phyloP scores from a whole-genome alignment of 2,888 invertebrate species.

The Nowickia ferox region DNA sequence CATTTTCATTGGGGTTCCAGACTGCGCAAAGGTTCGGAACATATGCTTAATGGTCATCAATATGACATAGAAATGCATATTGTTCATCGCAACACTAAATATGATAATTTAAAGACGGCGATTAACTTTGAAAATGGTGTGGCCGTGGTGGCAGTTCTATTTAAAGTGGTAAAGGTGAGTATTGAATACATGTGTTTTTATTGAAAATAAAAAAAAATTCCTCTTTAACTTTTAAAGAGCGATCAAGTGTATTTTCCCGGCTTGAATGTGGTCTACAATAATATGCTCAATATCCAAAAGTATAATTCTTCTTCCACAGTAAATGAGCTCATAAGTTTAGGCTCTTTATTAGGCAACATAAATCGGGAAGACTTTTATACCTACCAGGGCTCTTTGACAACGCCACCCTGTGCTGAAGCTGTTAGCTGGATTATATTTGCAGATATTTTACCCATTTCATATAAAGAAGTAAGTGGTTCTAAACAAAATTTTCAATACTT shows the following conservation, averaged over 20 bases:
- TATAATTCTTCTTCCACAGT: constrained; percentile 77
- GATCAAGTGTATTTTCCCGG: constrained; percentile 75
- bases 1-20: constrained; percentile 89
- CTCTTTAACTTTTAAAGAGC: constrained; percentile 63
- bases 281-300: constrained; percentile 73
- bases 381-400: constrained; percentile 88
- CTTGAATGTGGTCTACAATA: constrained; percentile 75
- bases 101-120: constrained; percentile 84
- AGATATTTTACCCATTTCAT: constrained; percentile 84
- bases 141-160: constrained; percentile 87
- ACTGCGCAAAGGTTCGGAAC: constrained; percentile 87
- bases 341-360: constrained; percentile 77
- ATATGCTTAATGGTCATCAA: constrained; percentile 81
- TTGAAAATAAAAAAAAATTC: neutral
- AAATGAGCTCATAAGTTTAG: constrained; percentile 75
- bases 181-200: neutral
- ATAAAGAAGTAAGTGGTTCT: constrained; percentile 73
- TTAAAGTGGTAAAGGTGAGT: constrained; percentile 83
- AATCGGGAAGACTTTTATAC: constrained; percentile 78
- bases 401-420: constrained; percentile 88
- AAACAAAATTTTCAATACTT: too few relatives aligned
- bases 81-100: constrained; percentile 87
- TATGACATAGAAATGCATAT: constrained; percentile 87
- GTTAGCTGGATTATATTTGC: constrained; percentile 89
- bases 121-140: constrained; percentile 84